Evolutionary conservation across 2,888 invertebrate species (phyloP).

Genomic region (Dendrolimus pini): DNA sequence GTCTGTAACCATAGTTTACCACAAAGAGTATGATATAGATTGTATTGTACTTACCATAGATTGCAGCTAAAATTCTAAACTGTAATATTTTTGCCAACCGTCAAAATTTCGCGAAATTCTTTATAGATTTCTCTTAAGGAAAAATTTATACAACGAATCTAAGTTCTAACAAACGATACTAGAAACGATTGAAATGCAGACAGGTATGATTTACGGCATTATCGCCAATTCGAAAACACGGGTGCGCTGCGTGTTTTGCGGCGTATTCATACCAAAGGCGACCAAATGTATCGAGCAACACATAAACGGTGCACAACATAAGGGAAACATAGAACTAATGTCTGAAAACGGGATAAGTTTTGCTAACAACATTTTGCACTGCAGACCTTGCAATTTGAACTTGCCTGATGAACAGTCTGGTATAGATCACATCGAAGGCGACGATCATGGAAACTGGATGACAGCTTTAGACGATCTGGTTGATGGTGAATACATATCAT

Average conservation of each 20-base stretch:
- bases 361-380: conserved; percentile 32
- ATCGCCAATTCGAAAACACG: conserved; percentile 46
- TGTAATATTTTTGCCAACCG: conserved; percentile 5
- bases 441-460: conserved; percentile 47
- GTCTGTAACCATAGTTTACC: no score
- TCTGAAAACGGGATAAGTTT: conserved; percentile 42
- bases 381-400: conserved; percentile 39
- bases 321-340: conserved; percentile 45
- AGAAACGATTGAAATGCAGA: conserved; percentile 38
- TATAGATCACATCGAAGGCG: conserved; percentile 36
- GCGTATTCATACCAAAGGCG: conserved; percentile 50
- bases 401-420: conserved; percentile 40
- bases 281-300: conserved; percentile 56
- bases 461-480: conserved; percentile 43
- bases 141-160: not conserved
- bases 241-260: conserved; percentile 52
- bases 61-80: no score
- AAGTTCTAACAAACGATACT: not conserved
- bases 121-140: not conserved
- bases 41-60: no score
- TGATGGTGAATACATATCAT: conserved; percentile 45
- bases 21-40: no score
- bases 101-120: conserved; percentile 4
- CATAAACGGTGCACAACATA: conserved; percentile 47
- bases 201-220: conserved; percentile 39